Conservation (phyloP, 2,888 invertebrate species). For the Drosophila kanekoi region DNA sequence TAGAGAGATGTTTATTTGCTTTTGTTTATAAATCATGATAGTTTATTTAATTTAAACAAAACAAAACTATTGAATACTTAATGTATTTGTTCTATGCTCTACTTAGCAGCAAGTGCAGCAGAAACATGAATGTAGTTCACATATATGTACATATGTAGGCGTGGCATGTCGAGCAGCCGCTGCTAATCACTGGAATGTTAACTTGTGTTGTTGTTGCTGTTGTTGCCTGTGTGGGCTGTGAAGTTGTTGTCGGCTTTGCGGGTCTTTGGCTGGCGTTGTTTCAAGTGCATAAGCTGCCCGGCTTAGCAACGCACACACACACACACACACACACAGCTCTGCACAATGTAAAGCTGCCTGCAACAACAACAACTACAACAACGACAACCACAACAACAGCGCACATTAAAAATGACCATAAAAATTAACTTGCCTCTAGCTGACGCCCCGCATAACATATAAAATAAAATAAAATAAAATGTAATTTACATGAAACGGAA, state of each 20-base stretch:
- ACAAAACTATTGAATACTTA: no score
- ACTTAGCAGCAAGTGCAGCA: no score
- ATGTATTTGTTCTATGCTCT: no score
- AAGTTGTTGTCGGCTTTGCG: slow-evolving; percentile 47
- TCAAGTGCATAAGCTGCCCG: slow-evolving; percentile 51
- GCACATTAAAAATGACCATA: slow-evolving; percentile 26
- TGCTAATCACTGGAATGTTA: slow-evolving; percentile 13
- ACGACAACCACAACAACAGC: slow-evolving; percentile 10
- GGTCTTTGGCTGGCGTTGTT: slow-evolving; percentile 10
- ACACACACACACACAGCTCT: slow-evolving; percentile 13
- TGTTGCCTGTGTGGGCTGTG: slow-evolving; percentile 33
- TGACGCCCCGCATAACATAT: slow-evolving; percentile 48
- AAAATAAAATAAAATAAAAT: slow-evolving; percentile 18
- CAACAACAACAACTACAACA: background rate
- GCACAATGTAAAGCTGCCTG: slow-evolving; percentile 13
- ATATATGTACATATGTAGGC: background rate
- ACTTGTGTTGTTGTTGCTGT: background rate
- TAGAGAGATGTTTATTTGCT: no score
- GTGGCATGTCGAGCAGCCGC: background rate
- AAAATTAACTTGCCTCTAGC: slow-evolving; percentile 49
- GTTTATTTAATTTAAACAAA: no score
- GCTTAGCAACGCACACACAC: slow-evolving; percentile 23
- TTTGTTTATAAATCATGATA: no score
- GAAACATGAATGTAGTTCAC: no score
- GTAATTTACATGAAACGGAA: slow-evolving; percentile 21